These are phyloP conservation scores for Zeus faber DNA, from an alignment of 2,113 vertebrate genomes.

Conservation along the genomic window DNA sequence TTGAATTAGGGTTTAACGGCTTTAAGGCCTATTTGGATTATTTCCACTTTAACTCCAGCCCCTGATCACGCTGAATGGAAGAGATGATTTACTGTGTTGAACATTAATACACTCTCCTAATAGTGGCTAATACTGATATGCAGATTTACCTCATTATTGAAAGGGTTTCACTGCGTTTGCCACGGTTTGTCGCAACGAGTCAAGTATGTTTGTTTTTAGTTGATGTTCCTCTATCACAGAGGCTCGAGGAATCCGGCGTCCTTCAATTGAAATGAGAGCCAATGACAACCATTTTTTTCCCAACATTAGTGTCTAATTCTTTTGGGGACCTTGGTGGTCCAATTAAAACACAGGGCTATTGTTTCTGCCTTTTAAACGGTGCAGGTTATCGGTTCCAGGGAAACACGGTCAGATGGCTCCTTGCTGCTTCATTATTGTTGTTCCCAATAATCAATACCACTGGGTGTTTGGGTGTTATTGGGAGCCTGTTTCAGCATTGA, in stretches of 20 bases:
- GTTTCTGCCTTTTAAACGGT: conserved; percentile 46
- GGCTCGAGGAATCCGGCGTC: conserved; percentile 55
- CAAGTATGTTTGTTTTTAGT: conserved; percentile 68
- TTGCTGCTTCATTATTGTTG: conserved; percentile 54
- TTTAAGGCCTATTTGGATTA: conserved; percentile 74
- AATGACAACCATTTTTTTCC: no score
- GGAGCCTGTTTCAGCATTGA: conserved; percentile 45
- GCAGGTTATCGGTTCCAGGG: conserved; percentile 48
- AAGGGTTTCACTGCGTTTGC: conserved; percentile 61
- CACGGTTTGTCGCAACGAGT: conserved; percentile 54
- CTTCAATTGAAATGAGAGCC: conserved; percentile 52
- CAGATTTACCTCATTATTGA: conserved; percentile 76
- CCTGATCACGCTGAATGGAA: conserved; percentile 59
- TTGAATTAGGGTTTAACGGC: conserved; percentile 74
- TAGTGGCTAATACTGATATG: conserved; percentile 73
- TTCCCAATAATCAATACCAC: conserved; percentile 57
- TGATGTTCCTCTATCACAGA: conserved; percentile 50
- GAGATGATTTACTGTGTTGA: conserved; percentile 60
- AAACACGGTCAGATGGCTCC: conserved; percentile 50
- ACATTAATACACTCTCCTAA: conserved; percentile 71
- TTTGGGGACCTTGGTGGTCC: no score
- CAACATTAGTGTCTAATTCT: no score
- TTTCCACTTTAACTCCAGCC: conserved; percentile 61
- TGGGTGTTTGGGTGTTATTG: conserved; percentile 41
- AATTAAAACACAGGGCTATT: conserved; percentile 38